Evolutionary conservation across 2,797 vertebrate genomes (phyloP).

Genomic region (Parotocinclus haroldoi): DNA sequence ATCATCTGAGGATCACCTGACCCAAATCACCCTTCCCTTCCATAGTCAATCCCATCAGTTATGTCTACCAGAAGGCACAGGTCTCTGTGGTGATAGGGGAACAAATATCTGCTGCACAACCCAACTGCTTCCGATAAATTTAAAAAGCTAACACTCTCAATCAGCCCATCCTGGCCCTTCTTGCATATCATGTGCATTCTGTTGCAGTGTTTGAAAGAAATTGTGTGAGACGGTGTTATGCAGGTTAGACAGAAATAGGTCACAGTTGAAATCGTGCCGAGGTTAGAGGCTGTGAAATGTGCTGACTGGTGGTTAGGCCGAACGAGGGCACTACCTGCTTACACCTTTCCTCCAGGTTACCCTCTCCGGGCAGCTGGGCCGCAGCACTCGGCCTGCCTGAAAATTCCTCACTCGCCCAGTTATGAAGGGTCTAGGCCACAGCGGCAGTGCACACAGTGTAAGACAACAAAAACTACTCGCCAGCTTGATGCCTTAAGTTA

Average conservation of each 20-base stretch:
- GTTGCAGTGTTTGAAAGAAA: no score
- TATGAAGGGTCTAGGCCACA: conserved; percentile 80
- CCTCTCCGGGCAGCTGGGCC: conserved; percentile 83
- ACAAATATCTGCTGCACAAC: no score
- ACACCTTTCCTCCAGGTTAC: conserved; percentile 90
- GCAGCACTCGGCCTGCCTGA: conserved; percentile 80
- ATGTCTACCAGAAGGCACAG: no score
- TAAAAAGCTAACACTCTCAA: no score
- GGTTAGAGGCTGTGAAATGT: conserved; percentile 54
- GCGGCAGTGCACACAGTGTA: conserved; percentile 31
- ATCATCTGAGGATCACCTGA: no score
- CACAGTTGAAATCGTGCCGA: conserved; percentile 39
- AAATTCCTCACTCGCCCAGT: conserved; percentile 87
- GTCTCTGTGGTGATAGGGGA: no score
- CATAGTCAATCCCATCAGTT: no score
- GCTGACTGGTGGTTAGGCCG: conserved; percentile 56
- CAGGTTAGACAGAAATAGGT: conserved; percentile 53
- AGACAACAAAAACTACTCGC: neutral
- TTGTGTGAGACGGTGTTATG: conserved; percentile 46
- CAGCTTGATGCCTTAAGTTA: neutral
- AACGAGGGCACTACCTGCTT: conserved; percentile 86
- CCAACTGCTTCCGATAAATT: no score
- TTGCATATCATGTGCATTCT: no score
- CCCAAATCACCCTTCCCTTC: no score
- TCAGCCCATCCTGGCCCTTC: no score